Percentiles rank a stretch among this genome's conserved stretches.
Conservation (phyloP, 2,888 invertebrate species). For the Calameuta filiformis region DNA sequence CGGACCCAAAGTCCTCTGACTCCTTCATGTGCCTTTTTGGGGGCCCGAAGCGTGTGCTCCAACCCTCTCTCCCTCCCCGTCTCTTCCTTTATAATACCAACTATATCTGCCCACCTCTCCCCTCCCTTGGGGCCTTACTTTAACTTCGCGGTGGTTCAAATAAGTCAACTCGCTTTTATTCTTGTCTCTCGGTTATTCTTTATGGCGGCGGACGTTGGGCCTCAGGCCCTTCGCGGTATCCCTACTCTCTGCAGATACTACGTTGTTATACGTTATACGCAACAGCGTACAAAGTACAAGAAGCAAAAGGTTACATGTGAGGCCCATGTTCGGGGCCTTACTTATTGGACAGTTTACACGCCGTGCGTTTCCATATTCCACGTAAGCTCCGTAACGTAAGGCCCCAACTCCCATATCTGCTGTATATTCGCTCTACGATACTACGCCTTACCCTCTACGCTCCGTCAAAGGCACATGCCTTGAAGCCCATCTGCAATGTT, state of each 20-base stretch:
- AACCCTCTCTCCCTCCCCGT: not conserved
- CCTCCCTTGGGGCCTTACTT: conserved; percentile 17
- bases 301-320: conserved; percentile 48
- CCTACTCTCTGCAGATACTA: conserved; percentile 14
- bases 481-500: not conserved
- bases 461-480: not conserved
- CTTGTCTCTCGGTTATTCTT: conserved; percentile 60
- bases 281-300: conserved; percentile 45
- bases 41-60: not conserved
- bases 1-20: not conserved
- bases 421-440: not conserved
- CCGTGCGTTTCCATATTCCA: conserved; percentile 38
- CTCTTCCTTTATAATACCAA: not conserved
- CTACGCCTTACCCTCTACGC: not conserved
- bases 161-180: conserved; percentile 61
- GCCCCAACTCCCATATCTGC: not conserved
- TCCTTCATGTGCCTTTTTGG: not conserved
- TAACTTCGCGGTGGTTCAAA: conserved; percentile 45
- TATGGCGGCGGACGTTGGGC: conserved; percentile 40
- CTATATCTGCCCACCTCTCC: conserved; percentile 5
- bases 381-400: not conserved
- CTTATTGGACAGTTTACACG: conserved; percentile 65
- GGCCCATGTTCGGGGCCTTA: conserved; percentile 55
- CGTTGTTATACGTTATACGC: conserved; percentile 20
- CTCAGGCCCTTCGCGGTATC: conserved; percentile 20